Evolutionary conservation across 2,888 invertebrate genomes (phyloP).

Genomic region (Pristionchus exspectatus): DNA sequence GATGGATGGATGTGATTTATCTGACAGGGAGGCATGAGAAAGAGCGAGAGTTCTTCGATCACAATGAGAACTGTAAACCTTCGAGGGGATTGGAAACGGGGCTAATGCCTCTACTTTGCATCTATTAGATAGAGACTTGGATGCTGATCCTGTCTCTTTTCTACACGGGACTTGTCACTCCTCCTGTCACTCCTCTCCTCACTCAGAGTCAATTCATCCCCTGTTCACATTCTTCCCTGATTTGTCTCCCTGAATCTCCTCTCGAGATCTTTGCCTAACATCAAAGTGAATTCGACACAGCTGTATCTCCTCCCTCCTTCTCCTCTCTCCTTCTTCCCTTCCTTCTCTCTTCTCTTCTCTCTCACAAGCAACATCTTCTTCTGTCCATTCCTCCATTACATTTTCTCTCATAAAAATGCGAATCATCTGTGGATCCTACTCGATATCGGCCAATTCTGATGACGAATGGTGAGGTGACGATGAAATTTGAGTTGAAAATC

Average conservation of each 20-base stretch:
- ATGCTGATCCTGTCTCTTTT: neutral
- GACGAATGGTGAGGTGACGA: constrained; percentile 46
- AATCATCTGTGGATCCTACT: constrained; percentile 45
- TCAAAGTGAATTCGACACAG: constrained; percentile 45
- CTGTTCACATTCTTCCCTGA: constrained; percentile 11
- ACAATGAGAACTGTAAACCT: constrained; percentile 37
- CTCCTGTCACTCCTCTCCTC: constrained; percentile 1
- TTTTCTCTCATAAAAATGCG: constrained; percentile 19
- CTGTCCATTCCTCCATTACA: neutral
- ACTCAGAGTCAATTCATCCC: constrained; percentile 11
- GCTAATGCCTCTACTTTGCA: constrained; percentile 47
- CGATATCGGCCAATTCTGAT: constrained; percentile 30
- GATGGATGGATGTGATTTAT: constrained; percentile 20
- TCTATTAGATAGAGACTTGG: constrained; percentile 45
- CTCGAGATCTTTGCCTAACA: constrained; percentile 24
- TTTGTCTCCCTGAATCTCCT: constrained; percentile 30
- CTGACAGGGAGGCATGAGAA: neutral
- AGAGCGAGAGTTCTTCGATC: constrained; percentile 7
- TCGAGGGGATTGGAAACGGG: constrained; percentile 28
- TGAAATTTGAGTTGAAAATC: neutral
- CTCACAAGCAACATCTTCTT: constrained; percentile 17
- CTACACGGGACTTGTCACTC: constrained; percentile 26
- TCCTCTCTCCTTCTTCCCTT: neutral
- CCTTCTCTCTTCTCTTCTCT: constrained; percentile 27
- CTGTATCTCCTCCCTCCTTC: constrained; percentile 3